Conservation (phyloP, 2,888 invertebrate species). For the Papilio protenor region DNA sequence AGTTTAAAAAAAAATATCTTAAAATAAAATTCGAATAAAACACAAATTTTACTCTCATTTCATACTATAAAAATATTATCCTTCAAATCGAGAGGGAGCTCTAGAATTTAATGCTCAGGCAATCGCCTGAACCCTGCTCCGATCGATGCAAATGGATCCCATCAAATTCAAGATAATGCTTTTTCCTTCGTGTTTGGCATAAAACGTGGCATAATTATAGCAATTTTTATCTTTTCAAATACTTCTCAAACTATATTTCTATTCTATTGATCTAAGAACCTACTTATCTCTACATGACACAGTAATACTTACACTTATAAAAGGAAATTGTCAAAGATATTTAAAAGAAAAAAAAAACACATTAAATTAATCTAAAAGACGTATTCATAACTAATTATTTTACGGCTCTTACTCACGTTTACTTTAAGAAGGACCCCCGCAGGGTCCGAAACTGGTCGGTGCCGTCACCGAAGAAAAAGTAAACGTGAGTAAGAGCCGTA, state of each 20-base stretch:
- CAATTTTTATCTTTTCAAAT: constrained; percentile 16
- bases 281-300: neutral
- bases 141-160: constrained; percentile 33
- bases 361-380: too few relatives aligned
- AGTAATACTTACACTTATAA: neutral
- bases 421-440: too few relatives aligned
- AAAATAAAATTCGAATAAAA: constrained; percentile 19
- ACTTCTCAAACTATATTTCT: neutral
- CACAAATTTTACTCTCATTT: neutral
- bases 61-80: constrained; percentile 28
- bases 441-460: too few relatives aligned
- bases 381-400: too few relatives aligned
- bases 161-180: constrained; percentile 29
- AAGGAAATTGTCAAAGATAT: neutral
- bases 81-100: constrained; percentile 8
- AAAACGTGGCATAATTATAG: constrained; percentile 17
- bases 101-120: constrained; percentile 17
- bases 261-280: neutral
- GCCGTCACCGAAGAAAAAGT: too few relatives aligned
- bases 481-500: too few relatives aligned
- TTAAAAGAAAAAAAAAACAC: neutral
- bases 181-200: constrained; percentile 17
- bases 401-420: too few relatives aligned
- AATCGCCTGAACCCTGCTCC: constrained; percentile 12
- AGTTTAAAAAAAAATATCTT: too few relatives aligned